Percentiles rank a stretch among this genome's conserved stretches.
phyloP scores from a whole-genome alignment of 2,888 invertebrate genomes.

The Margaritifera margaritifera region DNA sequence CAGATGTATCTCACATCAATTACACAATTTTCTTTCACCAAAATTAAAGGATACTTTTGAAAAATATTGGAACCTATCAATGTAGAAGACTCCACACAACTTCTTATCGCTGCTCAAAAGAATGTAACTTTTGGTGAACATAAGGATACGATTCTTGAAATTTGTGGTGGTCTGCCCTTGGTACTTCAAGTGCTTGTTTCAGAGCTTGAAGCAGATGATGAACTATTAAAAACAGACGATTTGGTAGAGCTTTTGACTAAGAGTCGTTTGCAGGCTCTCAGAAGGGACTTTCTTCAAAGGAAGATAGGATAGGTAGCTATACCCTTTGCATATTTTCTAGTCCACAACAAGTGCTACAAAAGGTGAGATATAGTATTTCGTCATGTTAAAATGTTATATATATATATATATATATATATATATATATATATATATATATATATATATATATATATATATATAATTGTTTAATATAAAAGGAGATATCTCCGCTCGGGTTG shows the following conservation, averaged over 20 bases:
- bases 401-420: too few species aligned
- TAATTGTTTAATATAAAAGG: too few species aligned
- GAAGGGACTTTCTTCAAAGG: constrained; percentile 18
- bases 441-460: too few species aligned
- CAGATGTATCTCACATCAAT: constrained; percentile 21
- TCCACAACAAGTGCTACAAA: too few species aligned
- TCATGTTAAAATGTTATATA: too few species aligned
- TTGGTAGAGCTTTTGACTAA: constrained; percentile 21
- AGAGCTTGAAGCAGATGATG: constrained; percentile 23
- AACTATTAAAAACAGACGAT: constrained; percentile 17
- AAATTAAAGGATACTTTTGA: not conserved
- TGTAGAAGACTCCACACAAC: constrained; percentile 8
- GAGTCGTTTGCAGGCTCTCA: constrained; percentile 20
- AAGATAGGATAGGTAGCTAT: constrained; percentile 29
- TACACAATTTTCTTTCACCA: too few species aligned
- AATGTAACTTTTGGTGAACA: constrained; percentile 17
- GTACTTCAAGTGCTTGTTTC: constrained; percentile 25
- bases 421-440: too few species aligned
- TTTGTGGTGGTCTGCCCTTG: constrained; percentile 29
- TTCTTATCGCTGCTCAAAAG: constrained; percentile 12
- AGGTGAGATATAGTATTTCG: too few species aligned
- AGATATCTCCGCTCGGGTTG: too few species aligned
- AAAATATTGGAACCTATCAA: constrained; percentile 9
- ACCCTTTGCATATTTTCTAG: too few species aligned
- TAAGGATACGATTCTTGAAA: constrained; percentile 16